Base-by-base conservation (phyloP, 2,888 invertebrate species). In the Ptychoptera albimana region DNA sequence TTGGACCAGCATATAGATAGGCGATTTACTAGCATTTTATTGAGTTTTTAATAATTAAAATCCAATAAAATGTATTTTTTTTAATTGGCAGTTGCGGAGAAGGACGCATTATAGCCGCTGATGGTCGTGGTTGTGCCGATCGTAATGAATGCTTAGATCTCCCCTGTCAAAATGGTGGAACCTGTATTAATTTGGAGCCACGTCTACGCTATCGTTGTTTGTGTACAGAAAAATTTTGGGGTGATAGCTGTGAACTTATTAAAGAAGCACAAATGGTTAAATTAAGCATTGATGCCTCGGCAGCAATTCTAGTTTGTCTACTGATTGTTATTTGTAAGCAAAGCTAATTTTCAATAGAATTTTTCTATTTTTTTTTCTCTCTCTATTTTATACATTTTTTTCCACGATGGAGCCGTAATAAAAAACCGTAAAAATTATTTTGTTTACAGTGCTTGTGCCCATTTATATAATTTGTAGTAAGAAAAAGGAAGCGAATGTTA, bases 391-490 rank as follows among this genome's bases (percentile, higher is more conserved):
- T 55, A 56, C 57, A 57, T 50, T 39, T 36, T 46, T 45, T 44
- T 46, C 30, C 38, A 32, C 38, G 23, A 11, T 38, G 30, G n/a
- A 13, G 7, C 23, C 4, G 7, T 23, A 5, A 5, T 23, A 5
- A 23, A n/a, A n/a, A n/a, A n/a, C n/a, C 2, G 7, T 9, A 39
- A 44, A 30, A 15, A 42, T 44, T 13, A 29, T 11, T 10, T 14
- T 10, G 12, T 9, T 10, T 60, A 45, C 70, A 94, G 94, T 93
- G 63, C 69, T 96, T 60, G 91, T 94, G 49, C 70, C 96, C 62
- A 86, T 94, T 51, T 92, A 97, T 68, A 92, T 96, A 64, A 89
- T 94, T 15, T 94, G 94, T 73, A 91, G 89, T 63, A 83, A 93
- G 48, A 79, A 92, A 51, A 79, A 91, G 50, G 89, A 91, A 57